Conservation (phyloP, 92 coral and sea anemone genomes). For the Bergia sp. region DNA sequence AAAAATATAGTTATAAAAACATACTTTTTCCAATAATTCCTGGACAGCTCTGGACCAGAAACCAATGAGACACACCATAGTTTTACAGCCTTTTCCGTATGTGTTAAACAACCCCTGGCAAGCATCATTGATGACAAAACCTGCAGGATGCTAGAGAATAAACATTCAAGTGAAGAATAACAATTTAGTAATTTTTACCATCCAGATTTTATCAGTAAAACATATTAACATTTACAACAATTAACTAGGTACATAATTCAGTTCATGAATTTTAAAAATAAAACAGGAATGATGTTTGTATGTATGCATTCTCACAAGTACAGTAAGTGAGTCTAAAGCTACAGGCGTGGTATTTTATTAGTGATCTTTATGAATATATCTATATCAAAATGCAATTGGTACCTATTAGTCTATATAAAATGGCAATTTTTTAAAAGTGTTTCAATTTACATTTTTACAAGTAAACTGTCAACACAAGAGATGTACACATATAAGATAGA, state of each 20-base stretch:
- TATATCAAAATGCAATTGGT: background rate
- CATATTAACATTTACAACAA: background rate
- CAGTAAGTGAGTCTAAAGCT: background rate
- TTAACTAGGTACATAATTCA: background rate
- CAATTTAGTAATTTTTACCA: background rate
- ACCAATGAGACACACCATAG: constrained; percentile 90
- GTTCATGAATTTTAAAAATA: too few relatives aligned
- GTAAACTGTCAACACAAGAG: background rate
- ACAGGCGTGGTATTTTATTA: background rate
- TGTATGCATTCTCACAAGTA: background rate
- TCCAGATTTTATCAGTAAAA: background rate
- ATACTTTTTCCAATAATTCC: constrained; percentile 75
- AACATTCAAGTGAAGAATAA: background rate
- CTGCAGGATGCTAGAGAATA: constrained; percentile 83
- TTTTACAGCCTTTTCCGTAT: constrained; percentile 84
- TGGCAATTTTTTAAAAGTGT: background rate
- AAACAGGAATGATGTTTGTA: background rate
- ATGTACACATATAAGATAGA: too few relatives aligned
- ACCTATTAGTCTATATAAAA: background rate
- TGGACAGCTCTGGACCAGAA: constrained; percentile 82
- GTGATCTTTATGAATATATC: background rate
- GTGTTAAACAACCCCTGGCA: constrained; percentile 88
- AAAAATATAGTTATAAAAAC: background rate
- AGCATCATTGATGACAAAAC: constrained; percentile 91
- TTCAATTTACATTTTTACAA: background rate